Evolutionary conservation across 2,888 invertebrate species (phyloP).

Genomic region (Megamerina dolium): DNA sequence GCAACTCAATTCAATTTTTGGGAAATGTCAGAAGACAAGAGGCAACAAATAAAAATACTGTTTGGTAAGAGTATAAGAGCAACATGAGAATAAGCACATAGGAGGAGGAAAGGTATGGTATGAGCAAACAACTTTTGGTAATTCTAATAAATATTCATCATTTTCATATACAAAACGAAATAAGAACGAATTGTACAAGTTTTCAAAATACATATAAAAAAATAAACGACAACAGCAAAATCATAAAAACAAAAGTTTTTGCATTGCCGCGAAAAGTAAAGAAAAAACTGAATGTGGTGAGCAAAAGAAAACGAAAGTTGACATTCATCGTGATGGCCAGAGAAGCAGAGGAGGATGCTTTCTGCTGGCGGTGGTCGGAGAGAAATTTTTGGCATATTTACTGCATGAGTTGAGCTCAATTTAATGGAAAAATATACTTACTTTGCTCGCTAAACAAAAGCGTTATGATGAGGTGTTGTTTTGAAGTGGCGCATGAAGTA

Average conservation of each 20-base stretch:
- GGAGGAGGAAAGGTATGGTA: not conserved
- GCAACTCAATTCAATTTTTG: slow-evolving; percentile 41
- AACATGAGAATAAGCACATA: not conserved
- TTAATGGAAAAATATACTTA: slow-evolving; percentile 46
- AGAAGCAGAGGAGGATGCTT: not conserved
- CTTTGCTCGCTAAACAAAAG: too few species aligned
- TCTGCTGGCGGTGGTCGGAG: not conserved
- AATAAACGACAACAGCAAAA: slow-evolving; percentile 16
- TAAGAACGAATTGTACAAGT: not conserved
- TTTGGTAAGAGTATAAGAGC: too few species aligned
- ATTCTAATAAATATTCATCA: slow-evolving; percentile 48
- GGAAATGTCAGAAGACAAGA: slow-evolving; percentile 8
- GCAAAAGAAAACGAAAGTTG: slow-evolving; percentile 3
- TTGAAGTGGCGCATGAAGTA: too few species aligned
- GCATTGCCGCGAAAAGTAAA: not conserved
- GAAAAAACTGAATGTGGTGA: too few species aligned
- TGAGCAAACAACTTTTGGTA: slow-evolving; percentile 30
- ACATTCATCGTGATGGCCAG: slow-evolving; percentile 4
- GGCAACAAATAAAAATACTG: too few species aligned
- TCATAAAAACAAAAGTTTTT: slow-evolving; percentile 12
- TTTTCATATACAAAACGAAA: slow-evolving; percentile 22
- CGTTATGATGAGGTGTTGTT: too few species aligned
- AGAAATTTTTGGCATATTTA: slow-evolving; percentile 32
- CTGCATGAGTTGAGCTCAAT: slow-evolving; percentile 44
- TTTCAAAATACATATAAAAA: slow-evolving; percentile 11